A percentile compares a stretch with the other conserved stretches of the same genome.
Conservation (phyloP, 1,140 invertebrate genomes). For the Papilio aristodemus region DNA sequence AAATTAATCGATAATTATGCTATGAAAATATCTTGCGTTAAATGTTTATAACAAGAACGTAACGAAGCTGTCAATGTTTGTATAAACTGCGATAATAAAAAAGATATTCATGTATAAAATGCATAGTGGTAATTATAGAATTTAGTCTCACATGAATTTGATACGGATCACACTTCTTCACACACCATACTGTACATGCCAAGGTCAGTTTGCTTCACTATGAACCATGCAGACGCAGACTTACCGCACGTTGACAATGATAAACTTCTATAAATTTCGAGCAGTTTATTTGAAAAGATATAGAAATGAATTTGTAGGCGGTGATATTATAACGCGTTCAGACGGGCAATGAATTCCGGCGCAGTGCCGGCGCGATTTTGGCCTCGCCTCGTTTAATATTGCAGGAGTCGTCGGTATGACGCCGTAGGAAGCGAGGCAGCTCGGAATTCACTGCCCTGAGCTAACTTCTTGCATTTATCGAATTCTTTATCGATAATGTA, state of each 20-base stretch:
- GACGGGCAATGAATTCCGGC: slow-evolving; percentile 8
- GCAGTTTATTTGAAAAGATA: neutral
- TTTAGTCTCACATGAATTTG: neutral
- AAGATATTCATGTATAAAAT: too few relatives aligned
- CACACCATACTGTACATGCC: too few relatives aligned
- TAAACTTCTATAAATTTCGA: neutral
- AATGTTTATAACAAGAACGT: too few relatives aligned
- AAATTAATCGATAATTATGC: too few relatives aligned
- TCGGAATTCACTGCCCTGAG: neutral
- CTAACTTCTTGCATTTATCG: neutral
- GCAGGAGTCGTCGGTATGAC: slow-evolving; percentile 4
- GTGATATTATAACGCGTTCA: neutral
- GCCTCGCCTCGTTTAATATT: neutral
- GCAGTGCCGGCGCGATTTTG: neutral
- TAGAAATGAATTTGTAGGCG: neutral
- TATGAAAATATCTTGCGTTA: too few relatives aligned
- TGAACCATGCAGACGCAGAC: too few relatives aligned
- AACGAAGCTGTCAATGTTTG: too few relatives aligned
- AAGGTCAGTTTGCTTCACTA: too few relatives aligned
- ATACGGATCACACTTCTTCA: too few relatives aligned
- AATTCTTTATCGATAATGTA: neutral
- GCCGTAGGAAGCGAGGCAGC: neutral
- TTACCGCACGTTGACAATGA: too few relatives aligned
- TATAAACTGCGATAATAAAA: too few relatives aligned
- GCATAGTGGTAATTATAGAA: neutral